These are phyloP conservation scores for Himantopus leucocephalus DNA, from an alignment of 2,113 vertebrate genomes.

Conservation along the genomic window DNA sequence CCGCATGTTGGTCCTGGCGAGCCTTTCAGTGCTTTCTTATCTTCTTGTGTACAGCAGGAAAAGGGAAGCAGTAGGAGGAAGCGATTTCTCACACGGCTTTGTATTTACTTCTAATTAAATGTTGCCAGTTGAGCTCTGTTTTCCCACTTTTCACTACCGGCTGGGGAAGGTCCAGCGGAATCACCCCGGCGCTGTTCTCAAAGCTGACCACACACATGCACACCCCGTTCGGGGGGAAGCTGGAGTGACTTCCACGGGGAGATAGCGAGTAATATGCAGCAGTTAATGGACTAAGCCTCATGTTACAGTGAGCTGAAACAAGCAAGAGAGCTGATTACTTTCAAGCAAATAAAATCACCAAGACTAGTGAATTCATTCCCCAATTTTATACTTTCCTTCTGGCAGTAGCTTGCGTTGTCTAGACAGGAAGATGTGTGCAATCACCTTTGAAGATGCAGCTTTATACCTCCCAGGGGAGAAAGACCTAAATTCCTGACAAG, in stretches of 20 bases:
- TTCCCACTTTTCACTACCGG: slow-evolving; percentile 8
- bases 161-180: not conserved
- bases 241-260: not conserved
- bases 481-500: not conserved
- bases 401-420: slow-evolving; percentile 10
- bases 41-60: slow-evolving; percentile 65
- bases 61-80: slow-evolving; percentile 68
- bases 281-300: not conserved
- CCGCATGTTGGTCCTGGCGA: not conserved
- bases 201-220: not conserved
- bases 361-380: not conserved
- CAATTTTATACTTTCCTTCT: not conserved
- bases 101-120: not conserved
- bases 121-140: not conserved
- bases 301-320: not conserved
- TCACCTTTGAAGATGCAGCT: slow-evolving; percentile 19
- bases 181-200: not conserved
- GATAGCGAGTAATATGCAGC: not conserved
- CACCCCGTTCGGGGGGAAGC: not conserved
- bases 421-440: slow-evolving; percentile 58
- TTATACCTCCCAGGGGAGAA: not conserved
- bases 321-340: not conserved
- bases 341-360: not conserved
- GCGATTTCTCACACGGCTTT: slow-evolving; percentile 60
- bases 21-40: slow-evolving; percentile 32